Percentiles rank a stretch among this genome's conserved stretches.
These are phyloP conservation scores for Mycogona germanica DNA, from an alignment of 2,888 invertebrate species.

Conservation along the genomic window DNA sequence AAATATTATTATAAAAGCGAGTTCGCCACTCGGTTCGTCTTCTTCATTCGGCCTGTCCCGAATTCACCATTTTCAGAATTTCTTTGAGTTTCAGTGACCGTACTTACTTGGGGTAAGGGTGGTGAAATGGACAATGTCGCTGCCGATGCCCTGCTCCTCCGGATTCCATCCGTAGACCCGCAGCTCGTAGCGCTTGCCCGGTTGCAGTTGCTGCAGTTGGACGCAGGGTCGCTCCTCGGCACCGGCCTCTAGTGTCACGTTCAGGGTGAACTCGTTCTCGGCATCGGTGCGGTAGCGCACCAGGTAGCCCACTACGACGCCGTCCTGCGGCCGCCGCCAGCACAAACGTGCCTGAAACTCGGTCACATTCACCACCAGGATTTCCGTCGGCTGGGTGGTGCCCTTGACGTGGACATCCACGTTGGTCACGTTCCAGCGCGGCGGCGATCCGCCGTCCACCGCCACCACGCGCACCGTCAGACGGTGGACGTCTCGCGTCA, in stretches of 20 bases:
- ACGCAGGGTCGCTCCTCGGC: background rate
- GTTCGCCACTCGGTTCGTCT: too few relatives aligned
- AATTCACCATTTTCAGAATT: too few relatives aligned
- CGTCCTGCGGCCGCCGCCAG: background rate
- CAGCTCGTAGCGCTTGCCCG: background rate
- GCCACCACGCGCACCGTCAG: background rate
- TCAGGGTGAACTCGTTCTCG: background rate
- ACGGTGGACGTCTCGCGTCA: background rate
- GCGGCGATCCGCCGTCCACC: constrained; percentile 7
- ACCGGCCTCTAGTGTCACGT: background rate
- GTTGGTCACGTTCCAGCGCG: background rate
- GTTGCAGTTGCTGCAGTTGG: background rate
- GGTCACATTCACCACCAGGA: background rate
- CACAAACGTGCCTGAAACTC: background rate
- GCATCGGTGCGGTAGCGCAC: constrained; percentile 9
- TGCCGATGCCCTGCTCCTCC: background rate
- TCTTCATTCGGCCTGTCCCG: too few relatives aligned
- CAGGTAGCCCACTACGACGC: background rate
- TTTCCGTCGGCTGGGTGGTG: background rate
- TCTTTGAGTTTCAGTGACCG: too few relatives aligned
- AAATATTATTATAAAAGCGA: background rate
- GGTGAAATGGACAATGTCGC: background rate
- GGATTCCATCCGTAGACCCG: background rate
- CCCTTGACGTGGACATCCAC: constrained; percentile 4
- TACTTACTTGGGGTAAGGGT: background rate